Conservation (phyloP, 2,113 vertebrate genomes). For the Triplophysa rosa region DNA sequence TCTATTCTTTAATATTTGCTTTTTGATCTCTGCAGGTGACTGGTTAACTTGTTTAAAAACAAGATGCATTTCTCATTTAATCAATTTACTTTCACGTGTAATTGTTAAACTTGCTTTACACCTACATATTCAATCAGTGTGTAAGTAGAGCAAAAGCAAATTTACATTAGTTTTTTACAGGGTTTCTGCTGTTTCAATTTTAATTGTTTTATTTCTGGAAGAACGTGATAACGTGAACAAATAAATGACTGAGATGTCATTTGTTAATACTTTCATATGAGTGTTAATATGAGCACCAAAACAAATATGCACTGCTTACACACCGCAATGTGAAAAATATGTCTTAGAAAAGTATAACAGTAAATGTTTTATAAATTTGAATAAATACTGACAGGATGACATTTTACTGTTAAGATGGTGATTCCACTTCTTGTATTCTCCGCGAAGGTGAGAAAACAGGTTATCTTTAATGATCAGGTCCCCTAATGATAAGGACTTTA, state of each 20-base stretch:
- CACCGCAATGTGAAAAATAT: background rate
- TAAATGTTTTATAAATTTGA: background rate
- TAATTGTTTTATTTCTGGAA: no score
- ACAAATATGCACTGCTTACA: background rate
- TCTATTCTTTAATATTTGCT: constrained; percentile 37
- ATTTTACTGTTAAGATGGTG: background rate
- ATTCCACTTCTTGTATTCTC: constrained; percentile 37
- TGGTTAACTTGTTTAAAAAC: constrained; percentile 16
- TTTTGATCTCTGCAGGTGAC: constrained; percentile 12
- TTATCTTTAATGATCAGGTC: constrained; percentile 36
- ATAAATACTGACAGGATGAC: constrained; percentile 15
- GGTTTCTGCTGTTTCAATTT: no score
- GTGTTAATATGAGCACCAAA: no score
- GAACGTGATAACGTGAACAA: no score
- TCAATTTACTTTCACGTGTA: background rate
- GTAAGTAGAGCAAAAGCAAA: no score
- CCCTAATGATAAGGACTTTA: constrained; percentile 41
- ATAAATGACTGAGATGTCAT: no score
- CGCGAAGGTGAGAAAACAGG: constrained; percentile 46
- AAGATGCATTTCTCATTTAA: background rate
- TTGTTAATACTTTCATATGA: no score
- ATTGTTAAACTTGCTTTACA: no score
- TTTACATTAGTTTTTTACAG: no score
- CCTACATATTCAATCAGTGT: no score
- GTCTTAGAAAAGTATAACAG: background rate